Evolutionary conservation across 2,797 vertebrate genomes (phyloP).

Genomic region (Lagorchestes hirsutus): DNA sequence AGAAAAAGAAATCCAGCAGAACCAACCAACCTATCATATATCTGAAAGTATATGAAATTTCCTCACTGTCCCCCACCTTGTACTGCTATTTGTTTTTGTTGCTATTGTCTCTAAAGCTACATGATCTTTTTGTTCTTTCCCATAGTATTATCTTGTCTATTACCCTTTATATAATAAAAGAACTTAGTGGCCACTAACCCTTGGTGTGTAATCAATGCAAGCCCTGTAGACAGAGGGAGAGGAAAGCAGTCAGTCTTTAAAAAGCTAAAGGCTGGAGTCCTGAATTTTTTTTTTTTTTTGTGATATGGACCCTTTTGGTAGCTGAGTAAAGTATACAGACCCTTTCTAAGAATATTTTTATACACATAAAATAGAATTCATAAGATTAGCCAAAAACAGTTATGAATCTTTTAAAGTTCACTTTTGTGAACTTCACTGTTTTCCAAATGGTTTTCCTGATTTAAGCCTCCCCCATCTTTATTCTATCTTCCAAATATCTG

Average conservation of each 20-base stretch:
- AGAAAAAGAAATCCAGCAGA: background rate
- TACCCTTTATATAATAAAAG: background rate
- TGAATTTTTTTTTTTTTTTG: too few species aligned
- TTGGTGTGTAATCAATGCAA: background rate
- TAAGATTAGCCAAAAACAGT: background rate
- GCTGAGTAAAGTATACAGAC: background rate
- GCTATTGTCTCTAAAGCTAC: background rate
- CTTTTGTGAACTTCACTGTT: background rate
- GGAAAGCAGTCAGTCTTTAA: too few species aligned
- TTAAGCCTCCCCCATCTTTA: background rate
- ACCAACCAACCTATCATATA: background rate
- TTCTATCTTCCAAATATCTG: too few species aligned
- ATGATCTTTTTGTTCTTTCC: background rate
- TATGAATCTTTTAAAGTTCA: background rate
- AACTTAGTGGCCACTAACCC: background rate
- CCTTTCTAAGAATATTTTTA: background rate
- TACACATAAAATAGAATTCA: background rate
- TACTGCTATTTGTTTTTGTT: background rate
- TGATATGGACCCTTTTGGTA: background rate
- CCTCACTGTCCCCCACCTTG: background rate
- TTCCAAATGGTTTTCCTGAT: background rate
- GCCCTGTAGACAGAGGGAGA: background rate
- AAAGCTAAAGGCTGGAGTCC: too few species aligned
- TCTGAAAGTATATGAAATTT: background rate
- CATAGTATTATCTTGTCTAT: background rate